Conservation (phyloP, 2,113 vertebrate genomes). For the Dromaius novaehollandiae region DNA sequence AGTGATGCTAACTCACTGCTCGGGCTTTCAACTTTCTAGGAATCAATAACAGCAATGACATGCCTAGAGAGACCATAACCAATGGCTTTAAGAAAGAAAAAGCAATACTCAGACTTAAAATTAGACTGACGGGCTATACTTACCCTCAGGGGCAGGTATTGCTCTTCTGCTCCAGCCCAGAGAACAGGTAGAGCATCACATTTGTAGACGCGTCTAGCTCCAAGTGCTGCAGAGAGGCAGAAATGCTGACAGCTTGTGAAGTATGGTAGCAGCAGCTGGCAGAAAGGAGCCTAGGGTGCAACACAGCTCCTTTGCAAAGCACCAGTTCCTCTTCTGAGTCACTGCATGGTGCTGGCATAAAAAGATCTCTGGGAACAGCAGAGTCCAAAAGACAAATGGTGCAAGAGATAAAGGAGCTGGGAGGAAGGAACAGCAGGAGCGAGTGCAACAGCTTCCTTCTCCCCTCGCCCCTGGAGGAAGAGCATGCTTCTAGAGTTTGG, state of each 20-base stretch:
- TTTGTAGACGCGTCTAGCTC: background rate
- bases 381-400: background rate
- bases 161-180: background rate
- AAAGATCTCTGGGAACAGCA: background rate
- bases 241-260: background rate
- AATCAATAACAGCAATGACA: background rate
- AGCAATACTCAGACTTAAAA: background rate
- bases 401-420: background rate
- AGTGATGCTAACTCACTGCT: background rate
- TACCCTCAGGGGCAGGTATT: accelerated
- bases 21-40: background rate
- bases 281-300: background rate
- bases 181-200: background rate
- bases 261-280: background rate
- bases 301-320: background rate
- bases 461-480: background rate
- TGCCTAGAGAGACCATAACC: background rate
- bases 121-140: accelerated
- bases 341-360: background rate
- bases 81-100: background rate
- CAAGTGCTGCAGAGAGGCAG: background rate
- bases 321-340: background rate
- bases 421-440: background rate
- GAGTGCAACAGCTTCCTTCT: background rate
- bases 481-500: background rate